A percentile compares a stretch with the other conserved stretches of the same genome.
Evolutionary conservation across 2,888 invertebrate genomes (phyloP).

Genomic region (Philonicus albiceps): DNA sequence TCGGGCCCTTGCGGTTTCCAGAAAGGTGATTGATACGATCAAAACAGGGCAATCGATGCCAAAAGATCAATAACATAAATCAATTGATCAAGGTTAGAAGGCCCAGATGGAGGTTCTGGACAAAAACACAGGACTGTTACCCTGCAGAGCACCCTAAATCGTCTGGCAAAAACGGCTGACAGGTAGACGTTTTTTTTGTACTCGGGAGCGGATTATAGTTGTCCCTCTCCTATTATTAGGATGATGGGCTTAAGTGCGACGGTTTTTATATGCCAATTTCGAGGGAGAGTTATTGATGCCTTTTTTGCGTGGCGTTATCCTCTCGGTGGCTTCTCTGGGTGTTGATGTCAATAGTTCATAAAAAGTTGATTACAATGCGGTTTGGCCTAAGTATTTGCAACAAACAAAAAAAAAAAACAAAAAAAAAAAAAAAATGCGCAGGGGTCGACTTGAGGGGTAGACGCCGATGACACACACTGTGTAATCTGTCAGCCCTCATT

Average conservation of each 20-base stretch:
- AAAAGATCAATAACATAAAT: constrained; percentile 42
- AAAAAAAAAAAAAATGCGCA: neutral
- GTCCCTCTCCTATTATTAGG: constrained; percentile 44
- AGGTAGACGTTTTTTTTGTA: constrained; percentile 15
- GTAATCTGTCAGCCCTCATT: constrained; percentile 30
- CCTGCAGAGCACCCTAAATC: too few relatives aligned
- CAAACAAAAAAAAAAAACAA: too few relatives aligned
- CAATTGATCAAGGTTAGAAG: constrained; percentile 38
- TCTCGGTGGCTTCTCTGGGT: neutral
- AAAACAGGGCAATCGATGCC: constrained; percentile 45
- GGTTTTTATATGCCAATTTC: constrained; percentile 45
- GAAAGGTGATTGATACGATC: constrained; percentile 48
- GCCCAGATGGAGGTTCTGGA: neutral
- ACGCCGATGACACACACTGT: constrained; percentile 6
- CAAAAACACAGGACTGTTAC: neutral
- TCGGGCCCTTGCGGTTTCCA: constrained; percentile 20
- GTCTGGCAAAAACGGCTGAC: constrained; percentile 18
- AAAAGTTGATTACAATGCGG: constrained; percentile 47
- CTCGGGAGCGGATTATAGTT: constrained; percentile 37
- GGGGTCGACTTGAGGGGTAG: constrained; percentile 7
- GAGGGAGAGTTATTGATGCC: constrained; percentile 47
- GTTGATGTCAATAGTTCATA: constrained; percentile 46
- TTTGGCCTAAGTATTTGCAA: constrained; percentile 41
- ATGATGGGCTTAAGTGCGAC: constrained; percentile 42
- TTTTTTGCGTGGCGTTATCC: constrained; percentile 30